Conservation (phyloP, 53 echinoderm and acorn worm species). For the Holothuria scabra region DNA sequence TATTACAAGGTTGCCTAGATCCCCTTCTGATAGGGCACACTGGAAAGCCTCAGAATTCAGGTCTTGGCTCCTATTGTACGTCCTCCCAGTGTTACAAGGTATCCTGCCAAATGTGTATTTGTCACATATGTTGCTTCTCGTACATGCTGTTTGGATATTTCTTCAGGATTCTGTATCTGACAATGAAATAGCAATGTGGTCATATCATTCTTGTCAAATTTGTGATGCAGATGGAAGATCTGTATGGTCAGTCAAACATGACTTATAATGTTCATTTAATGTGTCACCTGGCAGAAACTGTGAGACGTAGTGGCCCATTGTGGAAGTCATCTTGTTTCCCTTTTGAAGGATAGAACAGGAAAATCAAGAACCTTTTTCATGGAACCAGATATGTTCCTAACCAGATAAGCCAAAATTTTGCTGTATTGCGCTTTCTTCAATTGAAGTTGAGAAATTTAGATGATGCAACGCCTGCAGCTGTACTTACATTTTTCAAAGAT, state of each 20-base stretch:
- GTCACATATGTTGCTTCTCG: slow-evolving; percentile 37
- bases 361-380: too few species aligned
- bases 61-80: slow-evolving; percentile 54
- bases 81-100: slow-evolving; percentile 42
- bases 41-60: slow-evolving; percentile 66
- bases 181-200: slow-evolving; percentile 1
- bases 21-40: slow-evolving; percentile 38
- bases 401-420: too few species aligned
- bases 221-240: slow-evolving; percentile 43
- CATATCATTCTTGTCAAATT: slow-evolving; percentile 43
- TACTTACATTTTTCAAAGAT: too few species aligned
- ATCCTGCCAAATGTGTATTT: slow-evolving; percentile 41
- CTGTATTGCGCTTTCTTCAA: too few species aligned
- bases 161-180: slow-evolving; percentile 21
- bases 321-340: slow-evolving; percentile 52
- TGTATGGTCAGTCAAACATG: slow-evolving; percentile 44
- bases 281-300: slow-evolving; percentile 54
- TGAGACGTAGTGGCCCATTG: slow-evolving; percentile 44
- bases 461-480: too few species aligned
- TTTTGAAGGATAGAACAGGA: too few species aligned
- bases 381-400: too few species aligned
- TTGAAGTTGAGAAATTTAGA: too few species aligned
- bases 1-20: slow-evolving; percentile 50
- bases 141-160: slow-evolving; percentile 38
- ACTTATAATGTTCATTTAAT: slow-evolving; percentile 56